A percentile compares a stretch with the other conserved stretches of the same genome.
These are phyloP conservation scores for Halictus rubicundus DNA, from an alignment of 1,140 invertebrate species.

Conservation along the genomic window DNA sequence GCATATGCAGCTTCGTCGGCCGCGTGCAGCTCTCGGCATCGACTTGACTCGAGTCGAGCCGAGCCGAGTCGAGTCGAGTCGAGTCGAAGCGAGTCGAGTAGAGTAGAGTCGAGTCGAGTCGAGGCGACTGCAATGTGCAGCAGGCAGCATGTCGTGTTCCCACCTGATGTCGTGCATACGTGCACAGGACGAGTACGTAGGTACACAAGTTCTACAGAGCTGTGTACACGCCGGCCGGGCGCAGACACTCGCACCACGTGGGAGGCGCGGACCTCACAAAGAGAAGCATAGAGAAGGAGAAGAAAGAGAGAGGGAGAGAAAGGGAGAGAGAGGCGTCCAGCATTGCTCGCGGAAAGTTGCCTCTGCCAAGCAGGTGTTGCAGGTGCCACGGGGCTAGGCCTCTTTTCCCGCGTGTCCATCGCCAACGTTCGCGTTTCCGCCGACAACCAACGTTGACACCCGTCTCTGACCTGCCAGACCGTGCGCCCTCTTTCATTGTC, in stretches of 20 bases:
- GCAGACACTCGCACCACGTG: conserved; percentile 21
- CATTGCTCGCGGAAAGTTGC: conserved; percentile 56
- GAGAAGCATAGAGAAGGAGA: conserved; percentile 19
- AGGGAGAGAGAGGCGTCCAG: conserved; percentile 10
- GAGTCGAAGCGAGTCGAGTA: too few relatives aligned
- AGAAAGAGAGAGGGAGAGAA: neutral
- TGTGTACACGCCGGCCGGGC: neutral
- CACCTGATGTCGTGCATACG: conserved; percentile 55
- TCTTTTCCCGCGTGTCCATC: conserved; percentile 18
- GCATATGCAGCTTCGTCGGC: conserved; percentile 28
- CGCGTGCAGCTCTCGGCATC: conserved; percentile 47
- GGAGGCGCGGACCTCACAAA: conserved; percentile 48
- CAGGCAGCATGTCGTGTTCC: conserved; percentile 61
- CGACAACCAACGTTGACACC: conserved; percentile 21
- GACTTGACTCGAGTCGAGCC: conserved; percentile 23
- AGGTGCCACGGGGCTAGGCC: conserved; percentile 56
- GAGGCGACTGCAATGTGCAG: neutral
- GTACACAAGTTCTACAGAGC: neutral
- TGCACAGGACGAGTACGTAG: conserved; percentile 8
- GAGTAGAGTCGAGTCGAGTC: too few relatives aligned
- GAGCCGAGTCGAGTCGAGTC: too few relatives aligned
- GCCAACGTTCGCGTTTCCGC: conserved; percentile 32
- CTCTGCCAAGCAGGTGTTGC: conserved; percentile 62
- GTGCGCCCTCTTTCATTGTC: neutral
- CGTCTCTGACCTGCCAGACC: neutral